These are phyloP conservation scores for Staurois parvus DNA, from an alignment of 2,797 vertebrate species.

Conservation along the genomic window DNA sequence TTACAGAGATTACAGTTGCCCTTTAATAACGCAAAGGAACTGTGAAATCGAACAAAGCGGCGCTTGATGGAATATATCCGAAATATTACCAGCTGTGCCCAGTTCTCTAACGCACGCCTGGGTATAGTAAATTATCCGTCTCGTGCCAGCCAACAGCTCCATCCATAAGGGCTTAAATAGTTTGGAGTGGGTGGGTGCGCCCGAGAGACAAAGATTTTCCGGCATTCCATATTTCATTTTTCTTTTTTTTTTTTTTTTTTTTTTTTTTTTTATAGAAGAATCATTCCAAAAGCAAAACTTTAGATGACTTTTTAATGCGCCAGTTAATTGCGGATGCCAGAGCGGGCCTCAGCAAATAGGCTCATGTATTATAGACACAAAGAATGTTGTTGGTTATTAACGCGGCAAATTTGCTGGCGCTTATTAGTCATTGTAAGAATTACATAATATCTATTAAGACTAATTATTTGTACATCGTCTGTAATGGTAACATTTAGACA, in stretches of 20 bases:
- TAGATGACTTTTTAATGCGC: constrained; percentile 55
- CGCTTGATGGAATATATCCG: no score
- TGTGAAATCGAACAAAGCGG: no score
- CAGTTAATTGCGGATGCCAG: constrained; percentile 52
- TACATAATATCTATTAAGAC: constrained; percentile 63
- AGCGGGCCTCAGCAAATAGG: constrained; percentile 42
- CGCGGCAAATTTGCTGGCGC: constrained; percentile 46
- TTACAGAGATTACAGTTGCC: no score
- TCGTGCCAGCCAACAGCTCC: background rate
- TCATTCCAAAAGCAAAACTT: constrained; percentile 56
- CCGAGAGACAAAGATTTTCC: background rate
- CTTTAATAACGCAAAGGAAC: no score
- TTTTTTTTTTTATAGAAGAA: constrained; percentile 23
- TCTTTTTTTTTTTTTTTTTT: background rate
- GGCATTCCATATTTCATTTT: constrained; percentile 45
- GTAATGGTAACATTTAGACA: constrained; percentile 59
- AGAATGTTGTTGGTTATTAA: constrained; percentile 45
- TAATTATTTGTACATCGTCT: constrained; percentile 61
- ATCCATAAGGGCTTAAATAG: background rate
- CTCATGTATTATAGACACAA: constrained; percentile 43
- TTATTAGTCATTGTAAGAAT: constrained; percentile 63
- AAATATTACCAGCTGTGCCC: background rate
- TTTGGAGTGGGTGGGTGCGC: background rate
- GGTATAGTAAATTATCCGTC: background rate
- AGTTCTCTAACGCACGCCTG: background rate